Conservation (phyloP, 2,888 invertebrate genomes). For the Acanthosoma haemorrhoidale region DNA sequence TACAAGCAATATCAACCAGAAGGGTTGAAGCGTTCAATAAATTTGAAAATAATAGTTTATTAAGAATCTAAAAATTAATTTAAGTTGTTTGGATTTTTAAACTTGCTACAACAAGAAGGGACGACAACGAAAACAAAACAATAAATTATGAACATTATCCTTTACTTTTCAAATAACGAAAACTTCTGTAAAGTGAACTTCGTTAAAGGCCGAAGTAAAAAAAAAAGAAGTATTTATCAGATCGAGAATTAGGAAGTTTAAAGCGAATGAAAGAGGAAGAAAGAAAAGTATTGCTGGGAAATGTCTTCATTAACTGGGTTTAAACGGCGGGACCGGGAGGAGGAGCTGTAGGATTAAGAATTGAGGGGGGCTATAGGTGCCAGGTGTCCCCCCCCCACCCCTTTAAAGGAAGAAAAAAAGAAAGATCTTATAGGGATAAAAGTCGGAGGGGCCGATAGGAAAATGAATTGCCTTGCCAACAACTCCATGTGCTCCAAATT, state of each 20-base stretch:
- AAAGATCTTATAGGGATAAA: slow-evolving; percentile 2
- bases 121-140: too few species aligned
- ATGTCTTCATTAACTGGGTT: slow-evolving; percentile 15
- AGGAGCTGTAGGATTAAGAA: neutral
- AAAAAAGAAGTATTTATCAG: neutral
- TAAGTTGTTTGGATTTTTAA: too few species aligned
- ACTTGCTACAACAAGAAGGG: too few species aligned
- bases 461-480: slow-evolving; percentile 38
- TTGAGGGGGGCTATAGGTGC: neutral
- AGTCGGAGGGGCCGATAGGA: slow-evolving; percentile 13
- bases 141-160: too few species aligned
- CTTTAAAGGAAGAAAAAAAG: neutral
- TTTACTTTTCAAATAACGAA: too few species aligned
- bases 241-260: too few species aligned
- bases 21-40: too few species aligned
- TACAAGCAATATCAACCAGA: too few species aligned
- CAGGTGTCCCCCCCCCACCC: neutral
- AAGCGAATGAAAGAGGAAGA: neutral
- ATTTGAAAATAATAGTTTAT: too few species aligned
- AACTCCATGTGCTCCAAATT: slow-evolving; percentile 37
- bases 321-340: neutral
- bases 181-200: too few species aligned
- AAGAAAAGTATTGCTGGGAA: neutral
- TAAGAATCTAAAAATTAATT: too few species aligned
- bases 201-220: too few species aligned